Evolutionary conservation across 2,888 invertebrate genomes (phyloP).

Genomic region (Oligia latruncula): DNA sequence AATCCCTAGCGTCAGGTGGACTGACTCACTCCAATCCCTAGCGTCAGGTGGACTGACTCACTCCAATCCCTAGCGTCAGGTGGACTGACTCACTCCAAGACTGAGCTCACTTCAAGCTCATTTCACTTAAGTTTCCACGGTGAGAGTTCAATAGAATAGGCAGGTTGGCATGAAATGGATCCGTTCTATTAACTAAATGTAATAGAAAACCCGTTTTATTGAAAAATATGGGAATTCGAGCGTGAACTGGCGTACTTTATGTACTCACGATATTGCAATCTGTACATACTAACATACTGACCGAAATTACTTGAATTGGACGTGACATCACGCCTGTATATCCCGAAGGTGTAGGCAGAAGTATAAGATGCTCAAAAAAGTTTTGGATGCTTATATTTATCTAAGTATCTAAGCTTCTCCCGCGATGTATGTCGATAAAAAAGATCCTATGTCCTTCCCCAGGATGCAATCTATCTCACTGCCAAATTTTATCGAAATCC

Average conservation of each 20-base stretch:
- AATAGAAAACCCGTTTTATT: slow-evolving; percentile 38
- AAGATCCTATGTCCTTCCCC: too few relatives aligned
- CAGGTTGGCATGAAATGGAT: not conserved
- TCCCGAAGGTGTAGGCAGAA: too few relatives aligned
- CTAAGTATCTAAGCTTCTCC: too few relatives aligned
- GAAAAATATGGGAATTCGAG: slow-evolving; percentile 28
- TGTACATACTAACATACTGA: slow-evolving; percentile 18
- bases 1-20: too few relatives aligned
- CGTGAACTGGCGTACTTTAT: slow-evolving; percentile 19
- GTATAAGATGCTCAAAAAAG: not conserved
- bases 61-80: not conserved
- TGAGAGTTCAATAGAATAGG: not conserved
- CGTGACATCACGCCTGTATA: too few relatives aligned
- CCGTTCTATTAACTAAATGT: slow-evolving; percentile 37
- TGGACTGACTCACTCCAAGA: not conserved
- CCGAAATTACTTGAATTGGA: not conserved
- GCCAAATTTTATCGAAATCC: too few relatives aligned
- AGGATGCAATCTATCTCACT: too few relatives aligned
- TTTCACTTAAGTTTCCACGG: not conserved
- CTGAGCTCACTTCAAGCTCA: not conserved
- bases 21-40: too few relatives aligned
- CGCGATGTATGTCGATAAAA: too few relatives aligned
- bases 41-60: too few relatives aligned
- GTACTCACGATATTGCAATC: not conserved
- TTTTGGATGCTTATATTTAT: too few relatives aligned